phyloP scores from a whole-genome alignment of 2,113 vertebrate species.

The Ictidomys tridecemlineatus region DNA sequence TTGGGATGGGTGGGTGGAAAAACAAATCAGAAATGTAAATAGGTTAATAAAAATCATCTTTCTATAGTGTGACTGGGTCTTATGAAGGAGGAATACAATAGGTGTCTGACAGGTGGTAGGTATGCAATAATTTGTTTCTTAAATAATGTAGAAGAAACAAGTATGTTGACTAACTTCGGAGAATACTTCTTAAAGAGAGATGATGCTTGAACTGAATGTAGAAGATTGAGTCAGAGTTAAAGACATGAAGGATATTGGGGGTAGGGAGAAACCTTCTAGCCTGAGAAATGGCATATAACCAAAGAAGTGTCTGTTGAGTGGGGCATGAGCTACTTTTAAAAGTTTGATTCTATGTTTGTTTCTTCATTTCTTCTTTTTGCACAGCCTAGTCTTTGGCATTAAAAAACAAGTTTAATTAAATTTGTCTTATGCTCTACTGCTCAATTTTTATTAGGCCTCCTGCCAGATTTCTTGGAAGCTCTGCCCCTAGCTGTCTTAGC shows the following conservation, averaged over 20 bases:
- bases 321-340: not conserved
- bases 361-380: slow-evolving; percentile 56
- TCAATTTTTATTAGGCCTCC: slow-evolving; percentile 49
- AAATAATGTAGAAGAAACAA: not conserved
- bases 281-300: not conserved
- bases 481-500: not conserved
- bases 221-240: slow-evolving; percentile 32
- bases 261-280: not conserved
- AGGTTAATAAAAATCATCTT: slow-evolving; percentile 32
- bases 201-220: slow-evolving; percentile 46
- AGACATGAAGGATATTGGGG: not conserved
- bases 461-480: slow-evolving; percentile 46
- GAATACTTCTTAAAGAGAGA: not conserved
- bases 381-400: slow-evolving; percentile 24
- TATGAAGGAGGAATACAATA: not conserved
- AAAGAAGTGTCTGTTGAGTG: not conserved
- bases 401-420: slow-evolving; percentile 62
- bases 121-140: slow-evolving; percentile 17
- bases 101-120: not conserved
- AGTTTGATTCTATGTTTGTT: not conserved
- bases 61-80: not conserved
- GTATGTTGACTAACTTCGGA: not conserved
- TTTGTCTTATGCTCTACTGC: not conserved
- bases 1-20: not conserved
- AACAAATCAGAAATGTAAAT: slow-evolving; percentile 19